Evolutionary conservation across 2,113 vertebrate genomes (phyloP).

Genomic region (Vireo altiloquus): DNA sequence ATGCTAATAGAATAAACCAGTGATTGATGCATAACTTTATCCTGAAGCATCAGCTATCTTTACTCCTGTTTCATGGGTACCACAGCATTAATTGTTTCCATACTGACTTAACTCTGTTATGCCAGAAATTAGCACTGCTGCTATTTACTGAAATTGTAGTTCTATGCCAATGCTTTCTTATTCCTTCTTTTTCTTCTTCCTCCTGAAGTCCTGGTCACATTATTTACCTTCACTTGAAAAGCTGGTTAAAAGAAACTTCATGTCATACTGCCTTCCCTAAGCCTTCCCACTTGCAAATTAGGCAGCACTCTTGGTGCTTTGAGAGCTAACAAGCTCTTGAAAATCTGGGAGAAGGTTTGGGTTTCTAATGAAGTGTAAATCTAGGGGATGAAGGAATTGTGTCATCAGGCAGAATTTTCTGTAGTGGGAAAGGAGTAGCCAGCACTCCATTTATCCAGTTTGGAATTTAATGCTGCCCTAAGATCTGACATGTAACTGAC

Average conservation of each 20-base stretch:
- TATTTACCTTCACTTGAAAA: neutral
- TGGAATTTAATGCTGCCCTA: neutral
- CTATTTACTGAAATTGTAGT: neutral
- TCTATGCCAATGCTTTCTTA: neutral
- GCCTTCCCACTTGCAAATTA: constrained; percentile 30
- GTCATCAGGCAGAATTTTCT: constrained; percentile 55
- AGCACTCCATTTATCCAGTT: neutral
- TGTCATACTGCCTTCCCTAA: neutral
- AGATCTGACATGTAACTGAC: neutral
- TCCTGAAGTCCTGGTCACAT: neutral
- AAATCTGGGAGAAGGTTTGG: constrained; percentile 42
- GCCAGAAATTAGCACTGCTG: neutral
- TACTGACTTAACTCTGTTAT: constrained; percentile 4
- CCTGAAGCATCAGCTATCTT: constrained; percentile 33
- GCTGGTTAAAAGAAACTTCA: neutral
- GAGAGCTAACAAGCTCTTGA: constrained; percentile 56
- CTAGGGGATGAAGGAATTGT: constrained; percentile 45
- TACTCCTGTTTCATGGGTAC: constrained; percentile 23
- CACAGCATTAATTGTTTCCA: constrained; percentile 45
- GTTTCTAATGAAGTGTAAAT: constrained; percentile 66
- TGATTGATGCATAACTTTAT: constrained; percentile 51
- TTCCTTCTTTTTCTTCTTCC: neutral
- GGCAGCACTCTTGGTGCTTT: neutral
- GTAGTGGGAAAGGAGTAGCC: neutral
- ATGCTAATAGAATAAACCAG: constrained; percentile 58